Evolutionary conservation across 2,113 vertebrate species (phyloP).

Genomic region (Ginglymostoma cirratum): DNA sequence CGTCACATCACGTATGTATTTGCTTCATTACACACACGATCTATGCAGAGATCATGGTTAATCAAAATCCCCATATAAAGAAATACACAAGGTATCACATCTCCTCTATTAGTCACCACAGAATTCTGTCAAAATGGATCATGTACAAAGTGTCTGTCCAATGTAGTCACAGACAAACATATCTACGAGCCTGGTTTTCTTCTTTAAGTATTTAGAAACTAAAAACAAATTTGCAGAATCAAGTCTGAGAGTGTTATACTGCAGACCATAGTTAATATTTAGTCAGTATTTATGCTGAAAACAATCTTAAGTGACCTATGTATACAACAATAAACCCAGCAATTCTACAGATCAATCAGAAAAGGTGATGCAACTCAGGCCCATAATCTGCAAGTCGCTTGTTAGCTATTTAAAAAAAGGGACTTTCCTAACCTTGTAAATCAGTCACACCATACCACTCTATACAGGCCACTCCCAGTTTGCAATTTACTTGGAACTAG

Average conservation of each 20-base stretch:
- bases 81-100: background rate
- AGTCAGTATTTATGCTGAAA: background rate
- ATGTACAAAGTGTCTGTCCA: background rate
- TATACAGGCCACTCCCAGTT: background rate
- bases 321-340: background rate
- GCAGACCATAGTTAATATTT: background rate
- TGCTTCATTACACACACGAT: background rate
- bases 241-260: background rate
- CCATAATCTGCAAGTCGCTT: background rate
- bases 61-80: background rate
- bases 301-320: background rate
- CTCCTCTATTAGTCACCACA: background rate
- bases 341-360: background rate
- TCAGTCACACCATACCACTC: background rate
- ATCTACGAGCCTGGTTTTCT: background rate
- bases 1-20: background rate
- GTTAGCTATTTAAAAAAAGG: background rate
- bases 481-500: background rate
- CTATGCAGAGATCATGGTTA: background rate
- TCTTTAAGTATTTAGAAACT: background rate
- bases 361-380: background rate
- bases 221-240: background rate
- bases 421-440: background rate
- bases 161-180: background rate
- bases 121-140: background rate